Evolutionary conservation across 2,888 invertebrate species (phyloP).

Genomic region (Cryptus viduatorius): DNA sequence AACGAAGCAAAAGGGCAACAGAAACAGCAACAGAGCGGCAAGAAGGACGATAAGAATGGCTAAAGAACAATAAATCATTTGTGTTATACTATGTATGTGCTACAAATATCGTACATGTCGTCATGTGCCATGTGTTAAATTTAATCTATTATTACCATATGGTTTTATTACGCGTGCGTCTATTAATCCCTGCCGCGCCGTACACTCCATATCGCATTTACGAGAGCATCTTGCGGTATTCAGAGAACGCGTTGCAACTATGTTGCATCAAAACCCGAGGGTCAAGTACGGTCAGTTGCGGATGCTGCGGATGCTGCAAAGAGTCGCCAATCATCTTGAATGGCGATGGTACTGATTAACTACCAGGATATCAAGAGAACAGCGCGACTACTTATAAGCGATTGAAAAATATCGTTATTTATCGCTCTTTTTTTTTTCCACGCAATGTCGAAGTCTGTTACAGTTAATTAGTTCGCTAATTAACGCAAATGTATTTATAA

Average conservation of each 20-base stretch:
- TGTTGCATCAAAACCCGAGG: constrained; percentile 24
- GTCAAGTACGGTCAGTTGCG: constrained; percentile 13
- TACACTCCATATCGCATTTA: neutral
- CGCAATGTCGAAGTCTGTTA: too few relatives aligned
- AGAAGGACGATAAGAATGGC: neutral
- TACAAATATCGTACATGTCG: neutral
- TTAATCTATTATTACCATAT: constrained; percentile 49
- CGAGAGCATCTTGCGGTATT: constrained; percentile 2
- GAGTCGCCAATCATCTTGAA: constrained; percentile 35
- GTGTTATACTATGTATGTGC: constrained; percentile 5
- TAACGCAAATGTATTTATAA: too few relatives aligned
- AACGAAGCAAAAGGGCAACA: neutral
- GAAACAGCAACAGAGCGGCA: too few relatives aligned
- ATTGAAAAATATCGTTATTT: too few relatives aligned
- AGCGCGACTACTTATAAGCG: constrained; percentile 73
- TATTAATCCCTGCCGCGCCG: constrained; percentile 22
- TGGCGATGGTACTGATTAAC: constrained; percentile 69
- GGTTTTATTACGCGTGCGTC: constrained; percentile 43
- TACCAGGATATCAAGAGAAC: constrained; percentile 67
- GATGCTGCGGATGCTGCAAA: constrained; percentile 10
- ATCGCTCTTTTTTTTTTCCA: too few relatives aligned
- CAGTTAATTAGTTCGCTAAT: too few relatives aligned
- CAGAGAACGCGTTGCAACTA: neutral
- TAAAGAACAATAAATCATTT: constrained; percentile 22
- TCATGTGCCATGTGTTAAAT: neutral